Evolutionary conservation across 1,140 invertebrate genomes (phyloP).

Genomic region (Parapsyche elsis): DNA sequence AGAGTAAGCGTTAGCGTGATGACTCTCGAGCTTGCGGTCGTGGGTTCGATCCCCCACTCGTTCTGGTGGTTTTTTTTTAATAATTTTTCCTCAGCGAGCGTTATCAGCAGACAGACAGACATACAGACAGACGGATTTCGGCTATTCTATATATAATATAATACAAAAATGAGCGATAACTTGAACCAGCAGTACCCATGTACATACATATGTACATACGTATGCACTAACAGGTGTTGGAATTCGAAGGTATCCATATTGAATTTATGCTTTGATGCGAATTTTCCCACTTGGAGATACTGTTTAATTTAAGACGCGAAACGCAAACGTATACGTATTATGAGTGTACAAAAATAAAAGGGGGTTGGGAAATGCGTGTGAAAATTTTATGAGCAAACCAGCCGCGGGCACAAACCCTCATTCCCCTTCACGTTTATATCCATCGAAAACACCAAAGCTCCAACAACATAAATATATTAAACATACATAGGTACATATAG

Average conservation of each 20-base stretch:
- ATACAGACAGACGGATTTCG: no score
- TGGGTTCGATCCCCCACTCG: no score
- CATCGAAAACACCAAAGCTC: not conserved
- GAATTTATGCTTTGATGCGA: no score
- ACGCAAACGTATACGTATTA: slow-evolving; percentile 27
- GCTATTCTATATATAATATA: no score
- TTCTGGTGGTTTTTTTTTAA: no score
- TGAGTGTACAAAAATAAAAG: slow-evolving; percentile 34
- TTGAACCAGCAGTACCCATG: no score
- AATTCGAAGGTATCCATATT: no score
- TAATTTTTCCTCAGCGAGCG: no score
- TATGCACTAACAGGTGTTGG: not conserved
- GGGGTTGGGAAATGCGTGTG: slow-evolving; percentile 31
- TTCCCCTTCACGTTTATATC: not conserved
- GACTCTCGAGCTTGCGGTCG: no score
- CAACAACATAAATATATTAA: not conserved
- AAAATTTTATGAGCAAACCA: slow-evolving; percentile 41
- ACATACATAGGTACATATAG: not conserved
- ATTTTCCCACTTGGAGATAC: not conserved
- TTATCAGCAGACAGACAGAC: no score
- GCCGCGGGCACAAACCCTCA: slow-evolving; percentile 6
- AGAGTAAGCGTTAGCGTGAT: no score
- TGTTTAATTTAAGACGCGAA: slow-evolving; percentile 28
- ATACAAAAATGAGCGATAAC: no score
- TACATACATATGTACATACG: not conserved